Base-by-base conservation (phyloP, 2,888 invertebrate species). In the Philaethria dido region DNA sequence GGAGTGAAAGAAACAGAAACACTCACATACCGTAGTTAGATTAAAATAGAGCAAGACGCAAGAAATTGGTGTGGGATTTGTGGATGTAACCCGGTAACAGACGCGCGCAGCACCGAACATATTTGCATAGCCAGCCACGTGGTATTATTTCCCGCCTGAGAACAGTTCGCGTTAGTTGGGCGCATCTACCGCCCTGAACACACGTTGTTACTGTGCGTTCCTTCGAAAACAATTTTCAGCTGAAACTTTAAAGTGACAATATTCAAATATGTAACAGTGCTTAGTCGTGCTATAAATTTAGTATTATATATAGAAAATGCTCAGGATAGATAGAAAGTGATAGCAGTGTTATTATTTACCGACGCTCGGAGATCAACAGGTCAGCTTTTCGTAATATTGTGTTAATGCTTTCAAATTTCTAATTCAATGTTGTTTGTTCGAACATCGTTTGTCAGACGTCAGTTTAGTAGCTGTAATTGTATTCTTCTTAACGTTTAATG, bases 361-460 rank as follows among this genome's bases (percentile, higher is more conserved):
- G 33, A 62, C 60, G 71, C 73, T 75, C 65, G 44, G 66, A 78
- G 77, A 81, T 84, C 85, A 87, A 87, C 88, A 89, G 89, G 89
- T 89, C 78, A 81, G 88, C 80, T 78, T 78, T 76, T 73, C 71
- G 75, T 78, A 74, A 73, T 74, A 75, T 73, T 75, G 68, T 68
- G 67, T 68, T 68, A 48, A 20, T 60, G 48, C 63, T 66, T 54
- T 48, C n/a, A 67, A 63, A 55, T 60, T 55, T 66, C 45, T 62
- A 52, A 62, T 59, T 66, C 25, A 29, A 18, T 45, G 20, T 25
- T 59, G 39, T 55, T 61, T 64, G 54, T 42, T 14, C 18, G 44
- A 25, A 39, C 20, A 39, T 57, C 22, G 39, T 39, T 42, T 57
- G 20, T 22, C 39, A 11, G n/a, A 22, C 11, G n/a, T 25, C 4